A percentile compares a stretch with the other conserved stretches of the same genome.
Conservation (phyloP, 1,140 invertebrate genomes). For the Lepidurus apus region DNA sequence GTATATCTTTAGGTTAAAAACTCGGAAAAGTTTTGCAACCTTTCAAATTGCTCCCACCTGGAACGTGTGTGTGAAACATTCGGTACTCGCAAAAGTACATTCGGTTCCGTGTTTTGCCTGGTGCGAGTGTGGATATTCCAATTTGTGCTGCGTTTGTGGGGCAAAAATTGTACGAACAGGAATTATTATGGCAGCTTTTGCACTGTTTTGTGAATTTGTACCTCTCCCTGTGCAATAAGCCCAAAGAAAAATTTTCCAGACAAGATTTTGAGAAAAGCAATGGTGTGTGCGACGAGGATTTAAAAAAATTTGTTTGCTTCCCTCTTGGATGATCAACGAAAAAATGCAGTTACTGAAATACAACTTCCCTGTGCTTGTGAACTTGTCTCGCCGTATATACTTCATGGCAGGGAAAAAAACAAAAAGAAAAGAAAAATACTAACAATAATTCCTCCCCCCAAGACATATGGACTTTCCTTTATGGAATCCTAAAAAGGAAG, state of each 20-base stretch:
- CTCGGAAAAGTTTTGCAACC: neutral
- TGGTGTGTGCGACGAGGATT: neutral
- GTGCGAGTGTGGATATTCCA: neutral
- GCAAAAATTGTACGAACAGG: neutral
- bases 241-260: constrained; percentile 8
- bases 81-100: neutral
- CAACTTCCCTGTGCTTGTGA: constrained; percentile 19
- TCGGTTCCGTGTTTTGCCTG: neutral
- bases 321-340: constrained; percentile 14
- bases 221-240: constrained; percentile 20
- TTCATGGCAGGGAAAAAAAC: neutral
- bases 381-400: constrained; percentile 13
- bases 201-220: constrained; percentile 18
- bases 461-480: neutral
- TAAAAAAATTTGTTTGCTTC: neutral
- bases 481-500: neutral
- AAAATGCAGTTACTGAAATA: constrained; percentile 16
- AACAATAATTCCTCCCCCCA: neutral
- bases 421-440: neutral
- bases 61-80: neutral
- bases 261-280: neutral
- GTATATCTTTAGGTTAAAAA: neutral
- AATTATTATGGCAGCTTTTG: constrained; percentile 7
- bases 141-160: neutral
- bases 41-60: neutral